Percentiles rank a stretch among this genome's conserved stretches.
phyloP scores from a whole-genome alignment of 2,113 vertebrate species.

The Marmota flaviventris region DNA sequence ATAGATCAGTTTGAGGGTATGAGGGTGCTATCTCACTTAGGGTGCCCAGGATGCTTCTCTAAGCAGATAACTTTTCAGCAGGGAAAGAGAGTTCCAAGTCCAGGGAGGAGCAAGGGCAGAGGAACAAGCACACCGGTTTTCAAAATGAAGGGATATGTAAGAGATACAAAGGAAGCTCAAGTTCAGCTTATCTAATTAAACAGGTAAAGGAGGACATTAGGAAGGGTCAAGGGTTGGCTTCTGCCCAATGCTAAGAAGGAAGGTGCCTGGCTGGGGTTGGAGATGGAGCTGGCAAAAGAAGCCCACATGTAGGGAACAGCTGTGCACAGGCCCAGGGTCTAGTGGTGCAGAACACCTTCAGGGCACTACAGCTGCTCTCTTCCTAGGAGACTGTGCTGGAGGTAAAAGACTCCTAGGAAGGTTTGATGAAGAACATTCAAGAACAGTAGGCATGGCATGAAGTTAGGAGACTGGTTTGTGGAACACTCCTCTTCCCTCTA shows the following conservation, averaged over 20 bases:
- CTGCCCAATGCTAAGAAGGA: rapidly evolving
- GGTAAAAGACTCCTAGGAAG: neutral
- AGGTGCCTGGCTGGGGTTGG: rapidly evolving
- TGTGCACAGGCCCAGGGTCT: no score
- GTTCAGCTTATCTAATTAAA: neutral
- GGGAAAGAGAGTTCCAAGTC: neutral
- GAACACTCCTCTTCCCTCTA: neutral
- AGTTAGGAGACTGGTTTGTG: neutral
- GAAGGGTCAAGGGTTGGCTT: neutral
- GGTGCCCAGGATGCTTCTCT: neutral
- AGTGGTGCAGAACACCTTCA: neutral
- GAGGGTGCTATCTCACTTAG: neutral
- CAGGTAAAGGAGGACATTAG: neutral
- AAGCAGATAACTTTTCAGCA: neutral
- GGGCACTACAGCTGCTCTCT: neutral
- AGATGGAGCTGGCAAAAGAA: neutral
- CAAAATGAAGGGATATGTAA: neutral
- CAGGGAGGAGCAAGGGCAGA: neutral
- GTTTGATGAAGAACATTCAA: neutral
- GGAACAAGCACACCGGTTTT: neutral
- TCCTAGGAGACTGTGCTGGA: neutral
- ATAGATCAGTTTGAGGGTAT: neutral
- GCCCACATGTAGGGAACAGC: neutral
- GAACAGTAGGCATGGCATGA: neutral
- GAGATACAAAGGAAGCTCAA: neutral